Percentiles rank a stretch among this genome's conserved stretches.
Conservation (phyloP, 2,888 invertebrate species). For the Dasypolia templi region DNA sequence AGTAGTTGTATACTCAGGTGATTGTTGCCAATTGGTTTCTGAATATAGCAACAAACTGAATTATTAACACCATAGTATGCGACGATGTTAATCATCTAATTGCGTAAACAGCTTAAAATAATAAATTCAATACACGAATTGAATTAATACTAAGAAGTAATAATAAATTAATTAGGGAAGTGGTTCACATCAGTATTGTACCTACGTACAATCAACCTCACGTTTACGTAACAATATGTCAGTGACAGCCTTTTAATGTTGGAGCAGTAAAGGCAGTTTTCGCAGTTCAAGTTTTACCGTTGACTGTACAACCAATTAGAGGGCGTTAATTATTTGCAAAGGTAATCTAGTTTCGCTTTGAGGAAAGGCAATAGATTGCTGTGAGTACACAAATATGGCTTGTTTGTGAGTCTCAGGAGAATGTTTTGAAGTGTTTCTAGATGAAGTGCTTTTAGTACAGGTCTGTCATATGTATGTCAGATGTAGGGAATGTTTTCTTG, state of each 20-base stretch:
- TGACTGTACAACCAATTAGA: conserved; percentile 44
- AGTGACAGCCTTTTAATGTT: background rate
- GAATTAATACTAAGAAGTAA: background rate
- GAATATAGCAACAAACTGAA: background rate
- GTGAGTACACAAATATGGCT: conserved; percentile 35
- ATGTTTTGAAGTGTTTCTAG: conserved; percentile 4
- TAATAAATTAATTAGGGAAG: conserved; percentile 28
- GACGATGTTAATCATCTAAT: background rate
- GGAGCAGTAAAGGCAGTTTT: background rate
- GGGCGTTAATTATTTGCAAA: conserved; percentile 53
- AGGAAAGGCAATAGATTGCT: conserved; percentile 44
- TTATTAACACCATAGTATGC: conserved; percentile 1
- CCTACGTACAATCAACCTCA: conserved; percentile 9
- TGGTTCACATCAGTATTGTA: conserved; percentile 26
- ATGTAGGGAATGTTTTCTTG: background rate
- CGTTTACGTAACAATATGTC: background rate
- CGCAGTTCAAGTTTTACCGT: background rate
- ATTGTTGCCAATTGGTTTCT: too few species aligned
- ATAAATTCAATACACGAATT: conserved; percentile 18
- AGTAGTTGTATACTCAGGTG: too few species aligned
- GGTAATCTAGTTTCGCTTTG: conserved; percentile 52
- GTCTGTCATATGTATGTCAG: conserved; percentile 4
- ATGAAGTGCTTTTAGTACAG: conserved; percentile 9
- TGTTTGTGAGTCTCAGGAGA: conserved; percentile 9
- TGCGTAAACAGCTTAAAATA: conserved; percentile 1